Percentiles rank a stretch among this genome's conserved stretches.
Evolutionary conservation across 2,888 invertebrate species (phyloP).

Genomic region (Cactoblastis cactorum): DNA sequence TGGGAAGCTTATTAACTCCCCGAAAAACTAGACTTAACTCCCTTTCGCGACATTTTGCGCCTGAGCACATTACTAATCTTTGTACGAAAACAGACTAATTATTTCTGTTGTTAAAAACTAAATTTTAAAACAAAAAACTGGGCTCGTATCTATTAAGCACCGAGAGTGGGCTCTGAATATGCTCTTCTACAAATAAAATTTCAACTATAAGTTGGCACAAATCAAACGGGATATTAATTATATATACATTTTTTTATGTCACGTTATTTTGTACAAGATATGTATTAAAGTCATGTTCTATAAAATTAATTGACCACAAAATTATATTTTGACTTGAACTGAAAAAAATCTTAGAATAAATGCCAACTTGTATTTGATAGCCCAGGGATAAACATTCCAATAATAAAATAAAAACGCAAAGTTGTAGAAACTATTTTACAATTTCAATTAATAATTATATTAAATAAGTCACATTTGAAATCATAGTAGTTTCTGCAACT

Average conservation of each 20-base stretch:
- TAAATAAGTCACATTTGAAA: background rate
- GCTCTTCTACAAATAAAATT: background rate
- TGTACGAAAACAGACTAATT: background rate
- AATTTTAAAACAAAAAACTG: no score
- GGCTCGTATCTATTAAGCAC: background rate
- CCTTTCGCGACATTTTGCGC: no score
- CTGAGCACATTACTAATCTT: no score
- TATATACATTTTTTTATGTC: no score
- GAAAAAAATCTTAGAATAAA: background rate
- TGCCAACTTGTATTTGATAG: background rate
- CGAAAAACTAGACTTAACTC: no score
- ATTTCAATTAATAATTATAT: background rate
- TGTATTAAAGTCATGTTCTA: background rate
- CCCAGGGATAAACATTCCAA: background rate
- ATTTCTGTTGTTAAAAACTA: no score
- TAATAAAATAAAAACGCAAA: background rate
- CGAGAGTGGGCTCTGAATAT: background rate
- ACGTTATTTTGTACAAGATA: background rate
- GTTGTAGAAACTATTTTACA: background rate
- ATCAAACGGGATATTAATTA: background rate
- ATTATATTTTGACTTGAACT: background rate
- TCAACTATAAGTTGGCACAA: background rate
- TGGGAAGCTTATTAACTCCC: no score
- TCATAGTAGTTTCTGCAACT: background rate
- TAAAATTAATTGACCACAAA: background rate